Evolutionary conservation across 2,888 invertebrate species (phyloP), one percentile per base, ranked within the genome.

Genomic region (Leucophora obtusa): DNA sequence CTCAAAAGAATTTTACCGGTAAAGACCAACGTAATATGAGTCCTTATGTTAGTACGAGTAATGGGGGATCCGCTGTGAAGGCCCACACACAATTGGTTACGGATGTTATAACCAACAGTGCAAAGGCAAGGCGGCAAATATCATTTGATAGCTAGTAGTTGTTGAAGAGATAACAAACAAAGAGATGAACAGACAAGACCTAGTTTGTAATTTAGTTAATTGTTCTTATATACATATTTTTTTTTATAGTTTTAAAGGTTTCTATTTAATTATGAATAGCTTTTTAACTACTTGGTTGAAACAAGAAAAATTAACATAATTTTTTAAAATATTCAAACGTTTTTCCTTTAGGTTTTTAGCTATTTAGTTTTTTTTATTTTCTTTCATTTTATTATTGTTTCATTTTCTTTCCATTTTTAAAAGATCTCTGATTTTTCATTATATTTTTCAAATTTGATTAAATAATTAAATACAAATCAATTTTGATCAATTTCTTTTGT

Each of bases 41-140:
- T 74, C 90, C 89, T 9, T 89, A 88, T 82, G 85, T 79, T 9
- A 51, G 60, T 21, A 14, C 58, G 2, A 60, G 56, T 9, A 69
- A 60, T 62, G 66, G 56, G 8, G 73, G 81, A 2, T 82, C 83
- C 4, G 82, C 76, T 1, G 60, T 82, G 3, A 83, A 83, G 60
- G 43, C 62, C 2, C 82, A 82, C 15, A 60, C 74, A 6, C 75
- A 77, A 38, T 60, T 82, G 35, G 58, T 65, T 21, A 14, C 76
- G 6, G 78, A 74, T 7, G 33, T 78, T 10, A 43, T 69, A 21
- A 28, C 69, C 35, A 74, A 63, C 14, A 83, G 87, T 38, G 91
- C 92, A 87, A 91, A 92, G 84, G 93, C 92, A 1, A 89, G 93
- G 15, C 89, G 93, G 38, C 93, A 93, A 86, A 93, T 93, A 85